Base-by-base conservation (phyloP, 2,797 vertebrate species). In the Halcyon leucocephala region DNA sequence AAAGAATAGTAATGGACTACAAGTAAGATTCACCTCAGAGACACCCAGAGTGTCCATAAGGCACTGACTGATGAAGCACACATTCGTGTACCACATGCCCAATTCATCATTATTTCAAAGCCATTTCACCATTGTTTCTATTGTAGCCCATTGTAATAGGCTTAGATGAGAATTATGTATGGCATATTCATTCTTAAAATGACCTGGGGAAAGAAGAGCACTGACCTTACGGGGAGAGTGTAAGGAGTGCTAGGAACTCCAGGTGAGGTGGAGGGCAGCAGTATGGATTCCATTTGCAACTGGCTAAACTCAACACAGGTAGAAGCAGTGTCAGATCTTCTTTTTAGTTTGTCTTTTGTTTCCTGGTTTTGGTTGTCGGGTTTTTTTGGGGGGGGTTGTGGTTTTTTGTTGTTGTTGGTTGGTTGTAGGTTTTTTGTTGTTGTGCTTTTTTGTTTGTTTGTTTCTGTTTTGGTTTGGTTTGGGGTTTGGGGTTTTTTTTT, bases 41-140 rank as follows among this genome's bases (percentile, higher is more conserved):
- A 70, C 55, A 55, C n/a, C n/a, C 28, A 25, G 33, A 60, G 58
- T 48, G 31, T 91, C 67, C 90, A 91, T 37, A 76, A 87, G 62
- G 48, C 80, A 35, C 77, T 86, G 4, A 0, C 46, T 52, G 80
- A 49, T 19, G 0, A 86, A 89, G 67, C 10, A 8, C 86, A 95
- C 81, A 85, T 90, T 89, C 82, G 9, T 95, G 78, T 85, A 74
- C 84, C 93, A 92, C 81, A 89, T 93, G 88, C 83, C 71, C n/a
- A 85, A 77, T 91, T 62, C 78, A 87, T 95, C 88, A 87, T 86
- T 87, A 86, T 95, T 97, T 96, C 83, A 95, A 93, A 96, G 86
- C 37, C 55, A 20, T 95, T 93, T 90, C 94, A 85, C 69, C 78
- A 94, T 95, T 95, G 81, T 97, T 94, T 93, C 74, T 86, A 18